Conservation (phyloP, 1,140 invertebrate genomes). For the Brachionus koreanus region DNA sequence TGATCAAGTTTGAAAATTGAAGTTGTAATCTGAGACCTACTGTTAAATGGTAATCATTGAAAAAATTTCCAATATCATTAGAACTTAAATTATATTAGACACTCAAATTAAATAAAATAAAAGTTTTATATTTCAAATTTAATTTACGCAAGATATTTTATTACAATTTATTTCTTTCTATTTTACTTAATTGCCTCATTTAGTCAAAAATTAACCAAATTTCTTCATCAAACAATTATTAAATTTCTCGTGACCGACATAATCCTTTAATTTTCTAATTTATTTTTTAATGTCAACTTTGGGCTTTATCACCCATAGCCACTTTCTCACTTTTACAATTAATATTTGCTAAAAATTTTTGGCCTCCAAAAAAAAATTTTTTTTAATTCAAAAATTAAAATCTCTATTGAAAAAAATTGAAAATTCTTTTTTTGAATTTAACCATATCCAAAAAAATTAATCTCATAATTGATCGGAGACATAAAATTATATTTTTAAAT, state of each 20-base stretch:
- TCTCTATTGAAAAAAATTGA: too few species aligned
- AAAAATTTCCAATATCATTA: neutral
- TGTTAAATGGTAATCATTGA: neutral
- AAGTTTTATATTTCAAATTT: neutral
- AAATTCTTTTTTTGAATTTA: too few species aligned
- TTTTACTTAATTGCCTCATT: neutral
- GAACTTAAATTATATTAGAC: neutral
- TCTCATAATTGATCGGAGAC: too few species aligned
- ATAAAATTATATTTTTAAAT: too few species aligned
- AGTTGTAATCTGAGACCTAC: neutral
- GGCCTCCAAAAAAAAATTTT: neutral
- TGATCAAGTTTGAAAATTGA: neutral
- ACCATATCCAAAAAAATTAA: too few species aligned
- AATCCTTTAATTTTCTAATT: neutral
- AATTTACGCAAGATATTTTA: neutral
- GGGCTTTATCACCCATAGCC: neutral
- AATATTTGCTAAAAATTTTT: neutral
- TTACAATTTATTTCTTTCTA: neutral
- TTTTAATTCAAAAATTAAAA: neutral
- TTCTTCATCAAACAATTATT: neutral
- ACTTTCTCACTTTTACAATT: neutral
- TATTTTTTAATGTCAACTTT: neutral
- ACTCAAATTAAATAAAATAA: slow-evolving; percentile 1
- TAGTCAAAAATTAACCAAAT: neutral
- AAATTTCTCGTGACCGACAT: neutral